Conservation (phyloP, 2,113 vertebrate genomes). For the Tautogolabrus adspersus region DNA sequence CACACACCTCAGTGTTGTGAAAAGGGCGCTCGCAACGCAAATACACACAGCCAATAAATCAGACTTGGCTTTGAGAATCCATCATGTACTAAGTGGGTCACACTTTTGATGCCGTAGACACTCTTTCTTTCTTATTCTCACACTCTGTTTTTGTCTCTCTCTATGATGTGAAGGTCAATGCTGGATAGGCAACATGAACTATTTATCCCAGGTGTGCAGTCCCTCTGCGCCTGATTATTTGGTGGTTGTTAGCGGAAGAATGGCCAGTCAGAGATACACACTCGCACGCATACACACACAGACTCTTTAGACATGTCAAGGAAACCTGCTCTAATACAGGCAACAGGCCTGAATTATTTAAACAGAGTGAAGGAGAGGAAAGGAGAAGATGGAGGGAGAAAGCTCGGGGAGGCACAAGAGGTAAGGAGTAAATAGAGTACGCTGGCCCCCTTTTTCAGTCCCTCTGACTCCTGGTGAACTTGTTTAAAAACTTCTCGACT, state of each 20-base stretch:
- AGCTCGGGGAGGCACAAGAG: slow-evolving; percentile 14
- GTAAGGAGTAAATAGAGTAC: slow-evolving; percentile 55
- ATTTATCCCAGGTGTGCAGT: slow-evolving; percentile 50
- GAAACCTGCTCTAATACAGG: slow-evolving; percentile 58
- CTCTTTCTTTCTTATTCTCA: slow-evolving; percentile 30
- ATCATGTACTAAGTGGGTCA: slow-evolving; percentile 84
- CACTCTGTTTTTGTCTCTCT: slow-evolving; percentile 13
- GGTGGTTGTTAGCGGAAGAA: slow-evolving; percentile 40
- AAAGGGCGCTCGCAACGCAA: slow-evolving; percentile 79
- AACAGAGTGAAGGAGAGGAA: slow-evolving; percentile 30
- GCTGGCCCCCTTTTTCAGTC: slow-evolving; percentile 18
- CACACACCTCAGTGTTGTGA: slow-evolving; percentile 44
- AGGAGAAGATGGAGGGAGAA: slow-evolving; percentile 42
- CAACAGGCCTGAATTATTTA: slow-evolving; percentile 78
- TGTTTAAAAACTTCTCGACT: slow-evolving; percentile 63
- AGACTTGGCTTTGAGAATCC: slow-evolving; percentile 78
- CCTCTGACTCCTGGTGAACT: slow-evolving; percentile 58
- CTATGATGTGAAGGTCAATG: slow-evolving; percentile 66
- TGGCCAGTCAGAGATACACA: slow-evolving; percentile 20
- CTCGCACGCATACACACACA: slow-evolving; percentile 10
- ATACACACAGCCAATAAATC: slow-evolving; percentile 81
- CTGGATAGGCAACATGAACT: slow-evolving; percentile 33
- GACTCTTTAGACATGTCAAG: slow-evolving; percentile 60
- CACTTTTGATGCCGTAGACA: slow-evolving; percentile 75
- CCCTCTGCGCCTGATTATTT: slow-evolving; percentile 27